phyloP scores from a whole-genome alignment of 1,140 invertebrate species.

The Lanistes nyassanus region DNA sequence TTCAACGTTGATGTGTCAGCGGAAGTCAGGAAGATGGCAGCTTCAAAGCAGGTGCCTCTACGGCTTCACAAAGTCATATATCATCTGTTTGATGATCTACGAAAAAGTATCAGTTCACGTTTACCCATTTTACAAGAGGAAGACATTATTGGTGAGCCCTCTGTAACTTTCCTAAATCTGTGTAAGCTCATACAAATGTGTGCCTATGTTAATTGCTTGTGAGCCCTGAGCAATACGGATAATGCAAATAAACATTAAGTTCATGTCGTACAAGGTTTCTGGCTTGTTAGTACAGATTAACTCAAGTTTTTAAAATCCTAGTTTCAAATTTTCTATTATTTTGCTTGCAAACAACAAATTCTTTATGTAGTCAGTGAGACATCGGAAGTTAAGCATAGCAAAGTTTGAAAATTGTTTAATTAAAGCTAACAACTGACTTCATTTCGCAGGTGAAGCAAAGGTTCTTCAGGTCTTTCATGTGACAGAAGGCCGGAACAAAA shows the following conservation, averaged over 20 bases:
- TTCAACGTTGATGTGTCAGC: conserved; percentile 80
- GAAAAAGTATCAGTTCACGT: conserved; percentile 79
- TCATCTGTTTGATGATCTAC: conserved; percentile 88
- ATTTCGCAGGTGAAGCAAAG: conserved; percentile 86
- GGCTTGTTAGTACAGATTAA: no score
- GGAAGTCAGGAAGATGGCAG: conserved; percentile 69
- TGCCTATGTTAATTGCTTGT: background rate
- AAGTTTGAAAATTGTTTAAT: no score
- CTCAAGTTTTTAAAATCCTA: no score
- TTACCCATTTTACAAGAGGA: conserved; percentile 80
- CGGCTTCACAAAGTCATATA: conserved; percentile 89
- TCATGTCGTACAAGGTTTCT: no score
- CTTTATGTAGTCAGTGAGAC: no score
- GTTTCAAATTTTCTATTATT: no score
- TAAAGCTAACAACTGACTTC: no score
- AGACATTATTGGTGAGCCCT: conserved; percentile 77
- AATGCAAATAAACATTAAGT: background rate
- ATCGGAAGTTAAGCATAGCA: no score
- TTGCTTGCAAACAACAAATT: no score
- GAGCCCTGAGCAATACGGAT: conserved; percentile 21
- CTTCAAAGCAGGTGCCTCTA: conserved; percentile 72
- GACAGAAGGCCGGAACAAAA: conserved; percentile 74
- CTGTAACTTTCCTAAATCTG: background rate
- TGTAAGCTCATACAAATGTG: background rate
- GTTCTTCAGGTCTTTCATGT: conserved; percentile 87